A percentile compares a stretch with the other conserved stretches of the same genome.
Evolutionary conservation across 2,113 vertebrate species (phyloP).

Genomic region (Felis chaus): DNA sequence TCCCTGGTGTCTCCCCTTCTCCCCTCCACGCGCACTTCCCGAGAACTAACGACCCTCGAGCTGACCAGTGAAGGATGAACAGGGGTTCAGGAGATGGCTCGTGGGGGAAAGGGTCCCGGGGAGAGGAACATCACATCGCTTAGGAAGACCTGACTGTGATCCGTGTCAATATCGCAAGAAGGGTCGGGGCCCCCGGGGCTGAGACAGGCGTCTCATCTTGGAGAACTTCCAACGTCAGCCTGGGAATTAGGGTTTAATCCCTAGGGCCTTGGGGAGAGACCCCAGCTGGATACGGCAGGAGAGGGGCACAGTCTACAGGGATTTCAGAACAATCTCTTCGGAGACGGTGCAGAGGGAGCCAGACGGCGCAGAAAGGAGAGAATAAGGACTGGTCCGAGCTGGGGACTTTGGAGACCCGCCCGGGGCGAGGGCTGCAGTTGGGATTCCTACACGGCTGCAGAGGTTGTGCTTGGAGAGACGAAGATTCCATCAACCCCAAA

Average conservation of each 20-base stretch:
- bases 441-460: rapidly evolving
- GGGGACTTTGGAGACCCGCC: background rate
- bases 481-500: rapidly evolving
- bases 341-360: rapidly evolving
- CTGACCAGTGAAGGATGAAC: background rate
- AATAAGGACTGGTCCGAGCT: rapidly evolving
- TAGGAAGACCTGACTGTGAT: background rate
- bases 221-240: background rate
- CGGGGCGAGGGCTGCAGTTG: no score
- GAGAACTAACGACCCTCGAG: no score
- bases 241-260: background rate
- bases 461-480: rapidly evolving
- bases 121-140: rapidly evolving
- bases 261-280: background rate
- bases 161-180: rapidly evolving
- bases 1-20: background rate
- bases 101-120: rapidly evolving
- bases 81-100: background rate
- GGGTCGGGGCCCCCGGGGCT: rapidly evolving
- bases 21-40: background rate
- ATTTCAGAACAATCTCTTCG: no score
- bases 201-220: rapidly evolving
- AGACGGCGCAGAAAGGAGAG: background rate
- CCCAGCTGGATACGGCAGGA: rapidly evolving
- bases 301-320: rapidly evolving